These are phyloP conservation scores for Drosophila tanythrix DNA, from an alignment of 2,888 invertebrate genomes.

Conservation along the genomic window DNA sequence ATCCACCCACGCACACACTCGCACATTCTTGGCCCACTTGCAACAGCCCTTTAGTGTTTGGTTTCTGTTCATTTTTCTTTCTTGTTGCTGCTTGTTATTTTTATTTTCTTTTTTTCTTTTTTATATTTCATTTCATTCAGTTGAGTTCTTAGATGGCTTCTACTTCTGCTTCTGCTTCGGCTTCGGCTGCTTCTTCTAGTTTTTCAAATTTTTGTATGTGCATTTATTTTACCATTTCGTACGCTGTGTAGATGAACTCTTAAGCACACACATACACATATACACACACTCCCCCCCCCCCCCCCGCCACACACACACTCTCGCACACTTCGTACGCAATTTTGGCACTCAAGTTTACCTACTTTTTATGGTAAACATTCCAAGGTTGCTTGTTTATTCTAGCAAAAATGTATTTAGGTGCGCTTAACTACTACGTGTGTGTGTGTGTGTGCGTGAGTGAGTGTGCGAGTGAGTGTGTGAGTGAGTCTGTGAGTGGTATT, in stretches of 20 bases:
- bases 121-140: constrained; percentile 54
- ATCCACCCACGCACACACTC: background rate
- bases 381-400: constrained; percentile 82
- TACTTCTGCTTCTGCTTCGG: constrained; percentile 8
- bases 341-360: constrained; percentile 82
- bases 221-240: constrained; percentile 72
- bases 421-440: constrained; percentile 69
- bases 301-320: constrained; percentile 26
- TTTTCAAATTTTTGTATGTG: constrained; percentile 75
- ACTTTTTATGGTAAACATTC: constrained; percentile 81
- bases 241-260: constrained; percentile 47
- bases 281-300: constrained; percentile 26
- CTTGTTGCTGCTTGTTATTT: constrained; percentile 68
- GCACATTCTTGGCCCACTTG: constrained; percentile 15
- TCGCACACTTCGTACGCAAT: constrained; percentile 62
- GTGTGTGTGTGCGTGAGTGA: constrained; percentile 10
- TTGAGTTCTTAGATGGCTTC: constrained; percentile 42
- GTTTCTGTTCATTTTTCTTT: constrained; percentile 64
- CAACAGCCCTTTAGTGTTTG: constrained; percentile 54
- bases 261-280: constrained; percentile 18
- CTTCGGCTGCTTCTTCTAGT: constrained; percentile 9
- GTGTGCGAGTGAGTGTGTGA: constrained; percentile 10
- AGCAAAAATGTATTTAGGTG: constrained; percentile 82
- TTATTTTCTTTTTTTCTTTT: constrained; percentile 46
- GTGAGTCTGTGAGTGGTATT: constrained; percentile 14